Evolutionary conservation across 2,797 vertebrate genomes (phyloP).

Genomic region (Lutjanus argentimaculatus): DNA sequence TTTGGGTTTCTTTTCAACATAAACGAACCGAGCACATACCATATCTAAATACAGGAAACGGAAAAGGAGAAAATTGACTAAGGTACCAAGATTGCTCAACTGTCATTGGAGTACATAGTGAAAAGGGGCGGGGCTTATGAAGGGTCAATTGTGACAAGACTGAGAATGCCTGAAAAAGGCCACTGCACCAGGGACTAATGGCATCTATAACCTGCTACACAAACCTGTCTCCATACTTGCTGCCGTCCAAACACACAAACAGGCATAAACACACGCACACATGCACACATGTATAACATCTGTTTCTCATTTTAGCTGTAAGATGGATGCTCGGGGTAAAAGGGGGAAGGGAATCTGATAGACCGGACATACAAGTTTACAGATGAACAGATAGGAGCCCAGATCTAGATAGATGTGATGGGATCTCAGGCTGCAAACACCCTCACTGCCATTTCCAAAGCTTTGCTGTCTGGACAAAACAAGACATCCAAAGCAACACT

Average conservation of each 20-base stretch:
- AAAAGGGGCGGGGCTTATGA: too few species aligned
- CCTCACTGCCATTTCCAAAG: not conserved
- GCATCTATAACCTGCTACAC: not conserved
- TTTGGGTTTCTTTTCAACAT: too few species aligned
- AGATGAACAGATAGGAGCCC: not conserved
- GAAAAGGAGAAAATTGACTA: too few species aligned
- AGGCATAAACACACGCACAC: not conserved
- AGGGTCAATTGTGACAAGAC: not conserved
- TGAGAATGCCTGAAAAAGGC: not conserved
- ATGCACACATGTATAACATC: slow-evolving; percentile 2
- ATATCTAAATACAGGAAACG: too few species aligned
- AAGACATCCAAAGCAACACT: too few species aligned
- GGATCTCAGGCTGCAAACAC: not conserved
- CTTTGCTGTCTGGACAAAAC: not conserved
- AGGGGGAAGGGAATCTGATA: not conserved
- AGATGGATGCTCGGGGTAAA: slow-evolving; percentile 3
- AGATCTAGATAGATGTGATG: not conserved
- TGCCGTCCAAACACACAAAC: not conserved
- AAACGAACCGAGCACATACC: too few species aligned
- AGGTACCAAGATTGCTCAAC: too few species aligned
- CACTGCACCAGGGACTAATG: not conserved
- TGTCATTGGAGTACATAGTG: too few species aligned
- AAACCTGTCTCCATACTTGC: not conserved
- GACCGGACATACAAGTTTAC: not conserved
- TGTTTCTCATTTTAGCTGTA: slow-evolving; percentile 26